Conservation (phyloP, 2,888 invertebrate genomes). For the Drosophila monieri region DNA sequence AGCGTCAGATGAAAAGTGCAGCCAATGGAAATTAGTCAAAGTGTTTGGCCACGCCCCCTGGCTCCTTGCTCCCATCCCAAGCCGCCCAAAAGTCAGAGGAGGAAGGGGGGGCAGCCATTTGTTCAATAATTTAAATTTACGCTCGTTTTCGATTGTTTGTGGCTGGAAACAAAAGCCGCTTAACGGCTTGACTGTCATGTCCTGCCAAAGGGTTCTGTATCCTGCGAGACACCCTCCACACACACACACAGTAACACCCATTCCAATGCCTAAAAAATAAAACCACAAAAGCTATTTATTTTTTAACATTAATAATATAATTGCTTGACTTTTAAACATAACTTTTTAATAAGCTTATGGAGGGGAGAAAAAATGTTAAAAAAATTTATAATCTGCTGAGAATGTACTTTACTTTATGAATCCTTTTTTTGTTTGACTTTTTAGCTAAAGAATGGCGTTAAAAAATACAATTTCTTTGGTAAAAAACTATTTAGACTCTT, state of each 20-base stretch:
- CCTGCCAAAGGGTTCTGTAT: conserved; percentile 40
- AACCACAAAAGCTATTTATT: neutral
- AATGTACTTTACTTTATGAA: neutral
- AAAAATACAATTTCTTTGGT: too few species aligned
- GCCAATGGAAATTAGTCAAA: conserved; percentile 53
- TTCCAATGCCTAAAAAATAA: neutral
- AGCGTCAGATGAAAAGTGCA: conserved; percentile 49
- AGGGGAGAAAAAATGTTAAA: neutral
- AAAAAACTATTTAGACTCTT: too few species aligned
- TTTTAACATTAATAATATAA: neutral
- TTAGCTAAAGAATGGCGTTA: too few species aligned
- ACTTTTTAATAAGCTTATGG: neutral
- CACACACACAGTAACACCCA: neutral
- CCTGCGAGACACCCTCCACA: conserved; percentile 7
- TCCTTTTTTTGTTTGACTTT: conserved; percentile 34
- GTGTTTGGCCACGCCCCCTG: conserved; percentile 38
- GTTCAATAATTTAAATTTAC: conserved; percentile 56
- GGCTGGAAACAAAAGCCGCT: conserved; percentile 62
- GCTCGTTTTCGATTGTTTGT: conserved; percentile 15
- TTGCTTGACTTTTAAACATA: neutral
- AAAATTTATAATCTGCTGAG: neutral
- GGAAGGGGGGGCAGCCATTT: conserved; percentile 1
- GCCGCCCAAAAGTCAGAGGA: neutral
- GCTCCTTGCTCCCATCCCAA: too few species aligned
- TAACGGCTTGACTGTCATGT: conserved; percentile 59